Evolutionary conservation across 2,797 vertebrate species (phyloP).

Genomic region (Taeniopygia guttata): DNA sequence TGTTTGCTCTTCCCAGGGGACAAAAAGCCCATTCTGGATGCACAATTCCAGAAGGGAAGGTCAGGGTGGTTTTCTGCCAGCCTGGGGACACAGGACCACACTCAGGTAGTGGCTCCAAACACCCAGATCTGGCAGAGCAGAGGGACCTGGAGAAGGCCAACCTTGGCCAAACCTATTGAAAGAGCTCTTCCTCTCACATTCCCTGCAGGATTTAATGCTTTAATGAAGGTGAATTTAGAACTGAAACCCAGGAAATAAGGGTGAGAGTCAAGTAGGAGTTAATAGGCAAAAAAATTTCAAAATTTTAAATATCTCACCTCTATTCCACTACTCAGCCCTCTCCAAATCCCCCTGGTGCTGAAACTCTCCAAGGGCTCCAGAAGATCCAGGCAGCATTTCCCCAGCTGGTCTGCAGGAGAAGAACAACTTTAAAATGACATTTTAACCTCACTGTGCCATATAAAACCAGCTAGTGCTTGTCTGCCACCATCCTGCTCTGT

Average conservation of each 20-base stretch:
- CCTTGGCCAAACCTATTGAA: neutral
- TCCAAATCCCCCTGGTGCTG: neutral
- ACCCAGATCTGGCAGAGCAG: neutral
- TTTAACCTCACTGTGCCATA: rapidly evolving
- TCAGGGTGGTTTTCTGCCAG: neutral
- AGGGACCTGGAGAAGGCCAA: rapidly evolving
- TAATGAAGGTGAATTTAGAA: neutral
- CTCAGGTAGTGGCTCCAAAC: neutral
- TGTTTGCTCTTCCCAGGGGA: neutral
- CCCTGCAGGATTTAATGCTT: neutral
- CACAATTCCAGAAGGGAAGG: neutral
- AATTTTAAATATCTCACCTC: neutral
- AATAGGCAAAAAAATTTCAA: neutral
- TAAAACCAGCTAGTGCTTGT: neutral
- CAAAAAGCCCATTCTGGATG: neutral
- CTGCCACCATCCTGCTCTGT: neutral
- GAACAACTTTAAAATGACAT: neutral
- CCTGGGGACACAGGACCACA: neutral
- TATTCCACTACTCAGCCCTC: neutral
- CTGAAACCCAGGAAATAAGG: neutral
- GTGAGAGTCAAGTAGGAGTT: neutral
- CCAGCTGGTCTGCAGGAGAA: neutral
- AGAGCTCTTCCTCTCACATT: neutral
- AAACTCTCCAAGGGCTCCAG: neutral
- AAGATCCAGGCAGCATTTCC: neutral